Conservation (phyloP, 2,797 vertebrate species). For the Myiotriccus ornatus region DNA sequence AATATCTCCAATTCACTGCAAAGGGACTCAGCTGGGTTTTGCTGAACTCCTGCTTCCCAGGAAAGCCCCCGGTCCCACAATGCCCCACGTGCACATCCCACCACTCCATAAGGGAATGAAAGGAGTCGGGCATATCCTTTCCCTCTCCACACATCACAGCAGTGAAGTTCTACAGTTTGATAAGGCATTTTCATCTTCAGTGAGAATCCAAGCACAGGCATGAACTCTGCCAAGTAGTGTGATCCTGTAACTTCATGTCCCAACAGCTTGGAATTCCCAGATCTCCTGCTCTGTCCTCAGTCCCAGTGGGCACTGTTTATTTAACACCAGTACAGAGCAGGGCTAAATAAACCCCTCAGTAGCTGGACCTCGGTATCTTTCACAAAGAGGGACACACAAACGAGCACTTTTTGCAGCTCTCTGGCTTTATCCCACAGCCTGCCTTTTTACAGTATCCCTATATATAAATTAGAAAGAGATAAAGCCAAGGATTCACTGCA, state of each 20-base stretch:
- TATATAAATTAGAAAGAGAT: slow-evolving; percentile 51
- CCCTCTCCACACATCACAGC: not conserved
- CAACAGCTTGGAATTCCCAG: not conserved
- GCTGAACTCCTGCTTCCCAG: not conserved
- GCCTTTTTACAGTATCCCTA: slow-evolving; percentile 31
- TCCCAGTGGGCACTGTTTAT: not conserved
- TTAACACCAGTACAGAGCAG: not conserved
- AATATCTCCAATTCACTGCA: not conserved
- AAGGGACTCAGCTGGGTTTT: not conserved
- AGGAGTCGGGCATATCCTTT: not conserved
- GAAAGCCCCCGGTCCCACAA: not conserved
- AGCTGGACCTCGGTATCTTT: not conserved
- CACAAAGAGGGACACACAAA: slow-evolving; percentile 17
- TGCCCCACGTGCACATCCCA: not conserved
- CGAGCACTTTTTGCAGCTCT: not conserved
- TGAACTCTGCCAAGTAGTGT: not conserved
- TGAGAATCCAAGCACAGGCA: slow-evolving; percentile 37
- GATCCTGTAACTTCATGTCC: not conserved
- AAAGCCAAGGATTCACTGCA: slow-evolving; percentile 27
- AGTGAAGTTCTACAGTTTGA: slow-evolving; percentile 17
- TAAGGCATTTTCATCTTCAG: slow-evolving; percentile 65
- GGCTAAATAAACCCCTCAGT: not conserved
- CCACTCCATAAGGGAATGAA: not conserved
- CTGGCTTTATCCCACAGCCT: slow-evolving; percentile 54
- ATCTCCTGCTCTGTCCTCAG: not conserved